Evolutionary conservation across 2,888 invertebrate species (phyloP).

Genomic region (Hypercompe scribonia): DNA sequence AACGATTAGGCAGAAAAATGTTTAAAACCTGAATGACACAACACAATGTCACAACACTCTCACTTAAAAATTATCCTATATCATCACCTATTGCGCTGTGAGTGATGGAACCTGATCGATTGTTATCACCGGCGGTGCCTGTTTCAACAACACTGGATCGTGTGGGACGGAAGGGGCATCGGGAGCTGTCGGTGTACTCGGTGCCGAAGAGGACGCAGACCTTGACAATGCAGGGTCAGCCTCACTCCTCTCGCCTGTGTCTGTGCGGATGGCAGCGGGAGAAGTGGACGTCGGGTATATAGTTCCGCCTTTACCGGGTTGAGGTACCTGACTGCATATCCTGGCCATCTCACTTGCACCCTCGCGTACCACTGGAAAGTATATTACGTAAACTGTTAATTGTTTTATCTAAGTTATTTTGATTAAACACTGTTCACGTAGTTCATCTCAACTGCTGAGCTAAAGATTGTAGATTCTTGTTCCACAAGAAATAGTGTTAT

Average conservation of each 20-base stretch:
- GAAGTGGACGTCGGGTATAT: constrained; percentile 63
- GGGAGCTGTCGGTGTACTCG: constrained; percentile 4
- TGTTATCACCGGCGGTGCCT: constrained; percentile 1
- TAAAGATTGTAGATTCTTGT: no score
- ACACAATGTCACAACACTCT: neutral
- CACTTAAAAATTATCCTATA: neutral
- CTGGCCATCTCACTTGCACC: constrained; percentile 77
- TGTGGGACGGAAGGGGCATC: neutral
- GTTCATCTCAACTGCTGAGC: no score
- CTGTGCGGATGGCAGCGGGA: constrained; percentile 57
- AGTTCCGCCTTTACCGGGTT: constrained; percentile 52
- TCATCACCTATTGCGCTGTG: constrained; percentile 20
- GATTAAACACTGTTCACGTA: no score
- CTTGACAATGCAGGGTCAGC: neutral
- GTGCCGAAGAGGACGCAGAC: neutral
- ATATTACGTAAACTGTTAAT: neutral
- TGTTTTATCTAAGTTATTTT: no score
- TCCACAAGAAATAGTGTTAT: no score
- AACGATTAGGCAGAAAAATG: neutral
- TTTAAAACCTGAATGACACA: neutral
- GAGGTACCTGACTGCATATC: constrained; percentile 70
- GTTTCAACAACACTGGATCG: neutral
- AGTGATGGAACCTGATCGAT: constrained; percentile 12
- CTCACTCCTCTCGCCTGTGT: constrained; percentile 35
- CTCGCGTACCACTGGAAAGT: constrained; percentile 72